Conservation (phyloP, 2,113 vertebrate genomes). For the Zootoca vivipara region DNA sequence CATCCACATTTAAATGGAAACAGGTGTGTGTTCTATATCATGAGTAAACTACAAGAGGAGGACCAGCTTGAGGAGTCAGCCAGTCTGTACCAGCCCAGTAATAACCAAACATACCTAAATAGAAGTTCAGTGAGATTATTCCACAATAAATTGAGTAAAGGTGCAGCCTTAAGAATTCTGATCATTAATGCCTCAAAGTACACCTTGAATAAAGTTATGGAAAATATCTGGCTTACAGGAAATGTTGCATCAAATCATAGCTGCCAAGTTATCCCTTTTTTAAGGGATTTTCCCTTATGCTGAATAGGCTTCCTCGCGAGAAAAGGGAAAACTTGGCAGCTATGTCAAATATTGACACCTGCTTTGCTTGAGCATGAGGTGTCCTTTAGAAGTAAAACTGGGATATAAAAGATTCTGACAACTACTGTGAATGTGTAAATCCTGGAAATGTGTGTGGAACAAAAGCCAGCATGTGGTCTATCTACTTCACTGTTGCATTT, state of each 20-base stretch:
- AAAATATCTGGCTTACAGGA: background rate
- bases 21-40: background rate
- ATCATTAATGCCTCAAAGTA: background rate
- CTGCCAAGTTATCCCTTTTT: no score
- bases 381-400: background rate
- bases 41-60: background rate
- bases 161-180: background rate
- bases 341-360: background rate
- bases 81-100: no score
- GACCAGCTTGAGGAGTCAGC: background rate
- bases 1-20: constrained; percentile 3
- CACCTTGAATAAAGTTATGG: background rate
- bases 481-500: background rate
- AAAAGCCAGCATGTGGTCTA: background rate
- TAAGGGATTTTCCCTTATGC: no score
- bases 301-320: no score
- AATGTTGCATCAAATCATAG: background rate
- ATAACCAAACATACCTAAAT: background rate
- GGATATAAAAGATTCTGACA: background rate
- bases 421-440: background rate
- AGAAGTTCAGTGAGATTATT: background rate
- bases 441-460: background rate
- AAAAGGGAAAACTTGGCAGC: no score
- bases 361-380: background rate
- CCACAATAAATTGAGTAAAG: background rate